Percentiles rank a stretch among this genome's conserved stretches.
phyloP scores from a whole-genome alignment of 2,797 vertebrate genomes.

The Paedocypris micromegethes region DNA sequence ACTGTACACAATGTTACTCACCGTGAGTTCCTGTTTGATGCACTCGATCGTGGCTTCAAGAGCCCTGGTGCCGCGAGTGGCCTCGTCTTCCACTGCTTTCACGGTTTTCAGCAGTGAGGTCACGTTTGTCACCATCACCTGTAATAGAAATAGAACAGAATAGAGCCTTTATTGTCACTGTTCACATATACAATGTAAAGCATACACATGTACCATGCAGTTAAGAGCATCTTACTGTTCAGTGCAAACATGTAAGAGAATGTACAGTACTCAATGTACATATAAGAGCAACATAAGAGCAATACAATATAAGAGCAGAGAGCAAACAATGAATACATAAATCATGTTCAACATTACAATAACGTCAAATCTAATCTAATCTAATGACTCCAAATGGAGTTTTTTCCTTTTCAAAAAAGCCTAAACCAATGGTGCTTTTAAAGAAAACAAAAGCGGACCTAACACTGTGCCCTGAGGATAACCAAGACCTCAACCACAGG shows the following conservation, averaged over 20 bases:
- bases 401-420: neutral
- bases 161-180: too few relatives aligned
- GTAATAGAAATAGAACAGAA: conserved; percentile 21
- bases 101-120: conserved; percentile 97
- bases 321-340: too few relatives aligned
- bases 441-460: conserved; percentile 8
- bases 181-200: too few relatives aligned
- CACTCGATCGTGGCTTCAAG: conserved; percentile 95
- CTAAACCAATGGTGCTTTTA: conserved; percentile 2
- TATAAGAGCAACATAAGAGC: too few relatives aligned
- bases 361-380: too few relatives aligned
- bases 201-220: too few relatives aligned
- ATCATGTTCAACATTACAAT: too few relatives aligned
- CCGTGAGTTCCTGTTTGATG: conserved; percentile 97
- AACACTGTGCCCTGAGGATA: conserved; percentile 19
- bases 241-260: too few relatives aligned
- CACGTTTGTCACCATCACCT: conserved; percentile 99
- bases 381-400: neutral
- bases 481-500: conserved; percentile 25
- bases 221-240: too few relatives aligned
- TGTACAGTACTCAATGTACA: too few relatives aligned
- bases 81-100: conserved; percentile 98
- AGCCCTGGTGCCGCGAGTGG: conserved; percentile 93
- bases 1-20: conserved; percentile 53
- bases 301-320: too few relatives aligned